These are phyloP conservation scores for Phyllotreta cruciferae DNA, from an alignment of 2,888 invertebrate genomes.

Conservation along the genomic window DNA sequence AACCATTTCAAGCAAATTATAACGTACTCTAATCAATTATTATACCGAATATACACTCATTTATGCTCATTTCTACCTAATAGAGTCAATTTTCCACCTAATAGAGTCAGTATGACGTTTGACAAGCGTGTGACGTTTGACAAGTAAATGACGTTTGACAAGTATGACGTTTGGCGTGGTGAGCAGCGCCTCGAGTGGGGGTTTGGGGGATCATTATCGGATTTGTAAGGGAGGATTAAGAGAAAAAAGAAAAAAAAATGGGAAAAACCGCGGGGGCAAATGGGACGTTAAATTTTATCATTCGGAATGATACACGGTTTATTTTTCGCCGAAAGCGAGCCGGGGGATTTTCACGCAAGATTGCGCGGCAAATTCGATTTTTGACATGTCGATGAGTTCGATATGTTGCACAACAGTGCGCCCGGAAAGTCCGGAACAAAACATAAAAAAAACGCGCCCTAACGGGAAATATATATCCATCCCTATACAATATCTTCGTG, in stretches of 20 bases:
- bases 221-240: neutral
- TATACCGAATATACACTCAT: no score
- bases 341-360: constrained; percentile 42
- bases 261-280: constrained; percentile 27
- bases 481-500: constrained; percentile 14
- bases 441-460: constrained; percentile 23
- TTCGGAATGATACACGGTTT: constrained; percentile 36
- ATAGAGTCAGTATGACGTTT: no score
- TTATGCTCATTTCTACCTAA: no score
- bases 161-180: no score
- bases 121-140: no score
- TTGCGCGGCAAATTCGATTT: constrained; percentile 44
- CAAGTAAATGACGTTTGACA: no score
- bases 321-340: constrained; percentile 36
- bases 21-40: no score
- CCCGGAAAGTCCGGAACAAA: constrained; percentile 29
- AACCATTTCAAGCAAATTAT: no score
- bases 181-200: no score
- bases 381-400: constrained; percentile 43
- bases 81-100: no score
- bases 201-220: no score
- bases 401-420: constrained; percentile 28
- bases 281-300: constrained; percentile 38
- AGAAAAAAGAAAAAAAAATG: constrained; percentile 19
- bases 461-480: neutral